phyloP scores from a whole-genome alignment of 2,113 vertebrate genomes.

The Aptenodytes patagonicus region DNA sequence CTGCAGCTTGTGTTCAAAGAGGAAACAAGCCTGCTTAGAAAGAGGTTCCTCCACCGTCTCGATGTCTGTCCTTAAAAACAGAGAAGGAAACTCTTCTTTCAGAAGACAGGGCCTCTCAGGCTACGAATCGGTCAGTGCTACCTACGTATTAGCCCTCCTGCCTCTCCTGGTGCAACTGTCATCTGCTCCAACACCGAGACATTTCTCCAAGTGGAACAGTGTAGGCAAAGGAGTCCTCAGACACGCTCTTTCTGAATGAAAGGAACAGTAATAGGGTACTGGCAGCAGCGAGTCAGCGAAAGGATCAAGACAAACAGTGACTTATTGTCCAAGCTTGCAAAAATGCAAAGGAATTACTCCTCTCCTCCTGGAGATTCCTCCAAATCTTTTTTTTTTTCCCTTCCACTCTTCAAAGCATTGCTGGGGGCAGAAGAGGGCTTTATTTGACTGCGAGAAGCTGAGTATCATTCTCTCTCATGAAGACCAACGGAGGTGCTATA shows the following conservation, averaged over 20 bases:
- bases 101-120: background rate
- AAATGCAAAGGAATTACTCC: background rate
- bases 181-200: background rate
- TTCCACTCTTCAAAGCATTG: background rate
- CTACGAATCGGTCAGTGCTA: background rate
- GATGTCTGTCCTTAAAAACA: background rate
- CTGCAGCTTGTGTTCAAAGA: background rate
- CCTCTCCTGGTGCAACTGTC: background rate
- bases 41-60: background rate
- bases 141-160: rapidly evolving
- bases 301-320: background rate
- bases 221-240: rapidly evolving
- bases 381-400: background rate
- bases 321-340: background rate
- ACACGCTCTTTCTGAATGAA: background rate
- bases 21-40: background rate
- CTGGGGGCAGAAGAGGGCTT: background rate
- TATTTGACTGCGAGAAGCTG: background rate
- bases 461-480: background rate
- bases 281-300: background rate
- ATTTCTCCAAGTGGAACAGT: background rate
- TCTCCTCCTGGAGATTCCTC: background rate
- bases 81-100: background rate
- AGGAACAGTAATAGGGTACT: background rate
- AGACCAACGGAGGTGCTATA: no score